Evolutionary conservation across 2,797 vertebrate species (phyloP).

Genomic region (Neosilurus hyrtlii): DNA sequence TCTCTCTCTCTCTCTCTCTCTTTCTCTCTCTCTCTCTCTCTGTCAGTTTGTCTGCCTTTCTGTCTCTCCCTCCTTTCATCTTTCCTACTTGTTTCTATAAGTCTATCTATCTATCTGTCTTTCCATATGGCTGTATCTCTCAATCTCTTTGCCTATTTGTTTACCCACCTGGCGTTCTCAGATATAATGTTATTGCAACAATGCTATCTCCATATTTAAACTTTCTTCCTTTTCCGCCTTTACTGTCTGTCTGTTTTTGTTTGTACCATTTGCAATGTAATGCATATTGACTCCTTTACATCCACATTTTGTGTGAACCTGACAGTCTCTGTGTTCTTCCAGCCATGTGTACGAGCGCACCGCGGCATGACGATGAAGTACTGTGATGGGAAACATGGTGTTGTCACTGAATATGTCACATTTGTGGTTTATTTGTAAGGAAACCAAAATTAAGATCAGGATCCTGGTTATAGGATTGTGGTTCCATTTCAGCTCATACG

Average conservation of each 20-base stretch:
- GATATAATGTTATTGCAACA: not conserved
- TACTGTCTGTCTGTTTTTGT: not conserved
- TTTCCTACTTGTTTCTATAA: not conserved
- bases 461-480: constrained; percentile 15
- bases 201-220: not conserved
- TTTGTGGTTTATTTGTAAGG: constrained; percentile 19
- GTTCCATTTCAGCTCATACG: not conserved
- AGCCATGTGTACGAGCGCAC: not conserved
- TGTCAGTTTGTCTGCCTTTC: not conserved
- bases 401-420: constrained; percentile 10
- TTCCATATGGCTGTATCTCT: too few species aligned
- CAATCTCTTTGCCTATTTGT: too few species aligned
- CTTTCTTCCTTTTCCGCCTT: not conserved
- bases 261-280: not conserved
- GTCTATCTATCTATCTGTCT: not conserved
- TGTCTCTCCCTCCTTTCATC: too few species aligned
- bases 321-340: not conserved
- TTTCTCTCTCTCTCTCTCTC: not conserved
- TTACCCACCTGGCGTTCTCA: too few species aligned
- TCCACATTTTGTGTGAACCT: not conserved
- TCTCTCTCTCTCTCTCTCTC: not conserved
- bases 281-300: too few species aligned
- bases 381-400: not conserved
- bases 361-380: not conserved
- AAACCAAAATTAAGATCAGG: constrained; percentile 11